phyloP scores from a whole-genome alignment of 1,140 invertebrate genomes.

The Chlorops oryzae region DNA sequence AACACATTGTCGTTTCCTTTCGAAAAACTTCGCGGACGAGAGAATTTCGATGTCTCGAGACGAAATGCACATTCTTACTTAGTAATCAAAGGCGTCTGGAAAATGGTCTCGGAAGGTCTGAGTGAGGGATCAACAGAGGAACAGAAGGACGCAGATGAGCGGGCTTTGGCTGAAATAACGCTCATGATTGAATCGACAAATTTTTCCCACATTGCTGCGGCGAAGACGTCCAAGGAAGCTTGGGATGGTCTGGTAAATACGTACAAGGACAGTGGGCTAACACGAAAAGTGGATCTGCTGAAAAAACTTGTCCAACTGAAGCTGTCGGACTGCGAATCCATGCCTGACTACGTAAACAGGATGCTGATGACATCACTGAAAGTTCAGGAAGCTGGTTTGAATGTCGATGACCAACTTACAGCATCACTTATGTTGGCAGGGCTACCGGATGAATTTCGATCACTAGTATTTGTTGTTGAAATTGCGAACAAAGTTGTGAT shows the following conservation, averaged over 20 bases:
- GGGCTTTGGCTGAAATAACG: constrained; percentile 12
- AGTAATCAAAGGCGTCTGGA: constrained; percentile 3
- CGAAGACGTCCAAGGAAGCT: constrained; percentile 1
- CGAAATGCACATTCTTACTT: not conserved
- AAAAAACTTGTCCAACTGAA: constrained; percentile 7
- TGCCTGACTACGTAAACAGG: constrained; percentile 26
- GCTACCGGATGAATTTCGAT: constrained; percentile 1
- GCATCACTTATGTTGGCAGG: not conserved
- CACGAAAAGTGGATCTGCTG: constrained; percentile 5
- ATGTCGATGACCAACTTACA: not conserved
- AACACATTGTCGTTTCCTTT: too few relatives aligned
- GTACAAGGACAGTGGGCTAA: constrained; percentile 4
- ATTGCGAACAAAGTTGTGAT: constrained; percentile 25
- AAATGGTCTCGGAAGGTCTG: not conserved
- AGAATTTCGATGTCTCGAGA: not conserved
- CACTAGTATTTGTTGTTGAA: constrained; percentile 6
- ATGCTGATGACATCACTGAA: constrained; percentile 23
- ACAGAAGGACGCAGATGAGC: not conserved
- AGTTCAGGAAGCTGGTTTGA: not conserved
- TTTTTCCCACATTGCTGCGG: constrained; percentile 1
- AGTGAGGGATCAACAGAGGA: not conserved
- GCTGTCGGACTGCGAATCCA: not conserved
- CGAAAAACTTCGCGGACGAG: not conserved
- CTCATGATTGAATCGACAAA: constrained; percentile 10
- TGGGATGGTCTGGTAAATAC: constrained; percentile 5